Evolutionary conservation across 2,113 vertebrate genomes (phyloP).

Genomic region (Elgaria multicarinata): DNA sequence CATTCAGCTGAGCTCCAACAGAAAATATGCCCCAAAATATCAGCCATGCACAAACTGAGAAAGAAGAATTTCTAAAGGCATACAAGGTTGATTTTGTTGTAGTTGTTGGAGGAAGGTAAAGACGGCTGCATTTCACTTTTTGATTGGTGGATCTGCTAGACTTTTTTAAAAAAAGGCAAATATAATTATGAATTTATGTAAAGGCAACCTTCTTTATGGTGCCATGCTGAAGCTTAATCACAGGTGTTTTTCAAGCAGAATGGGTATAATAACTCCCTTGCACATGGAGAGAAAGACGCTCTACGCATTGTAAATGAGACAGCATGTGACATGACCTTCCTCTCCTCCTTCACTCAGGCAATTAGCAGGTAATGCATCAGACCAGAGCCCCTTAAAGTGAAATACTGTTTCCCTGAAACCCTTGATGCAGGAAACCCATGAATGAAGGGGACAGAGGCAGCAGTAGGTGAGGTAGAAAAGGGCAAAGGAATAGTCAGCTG

Average conservation of each 20-base stretch:
- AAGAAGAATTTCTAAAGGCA: neutral
- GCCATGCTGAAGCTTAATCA: neutral
- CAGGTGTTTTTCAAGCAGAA: neutral
- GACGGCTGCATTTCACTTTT: neutral
- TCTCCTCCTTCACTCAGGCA: constrained; percentile 46
- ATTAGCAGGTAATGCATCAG: constrained; percentile 57
- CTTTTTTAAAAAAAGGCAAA: neutral
- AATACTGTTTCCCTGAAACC: constrained; percentile 40
- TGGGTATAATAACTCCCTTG: neutral
- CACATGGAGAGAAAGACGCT: constrained; percentile 23
- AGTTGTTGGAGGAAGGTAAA: neutral
- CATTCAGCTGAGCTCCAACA: neutral
- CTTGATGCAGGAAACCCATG: constrained; percentile 38
- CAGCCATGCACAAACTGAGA: neutral
- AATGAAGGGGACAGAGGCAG: neutral
- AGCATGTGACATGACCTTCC: constrained; percentile 59
- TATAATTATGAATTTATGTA: neutral
- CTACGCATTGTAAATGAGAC: constrained; percentile 20
- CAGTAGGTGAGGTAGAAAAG: constrained; percentile 12
- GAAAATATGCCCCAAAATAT: neutral
- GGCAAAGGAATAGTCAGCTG: neutral
- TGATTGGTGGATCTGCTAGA: neutral
- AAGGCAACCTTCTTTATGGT: neutral
- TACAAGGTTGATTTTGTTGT: neutral
- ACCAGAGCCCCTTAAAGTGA: constrained; percentile 53